Percentiles rank a stretch among this genome's conserved stretches.
Conservation (phyloP, 1,140 invertebrate species). For the Trigoniulus corallinus region DNA sequence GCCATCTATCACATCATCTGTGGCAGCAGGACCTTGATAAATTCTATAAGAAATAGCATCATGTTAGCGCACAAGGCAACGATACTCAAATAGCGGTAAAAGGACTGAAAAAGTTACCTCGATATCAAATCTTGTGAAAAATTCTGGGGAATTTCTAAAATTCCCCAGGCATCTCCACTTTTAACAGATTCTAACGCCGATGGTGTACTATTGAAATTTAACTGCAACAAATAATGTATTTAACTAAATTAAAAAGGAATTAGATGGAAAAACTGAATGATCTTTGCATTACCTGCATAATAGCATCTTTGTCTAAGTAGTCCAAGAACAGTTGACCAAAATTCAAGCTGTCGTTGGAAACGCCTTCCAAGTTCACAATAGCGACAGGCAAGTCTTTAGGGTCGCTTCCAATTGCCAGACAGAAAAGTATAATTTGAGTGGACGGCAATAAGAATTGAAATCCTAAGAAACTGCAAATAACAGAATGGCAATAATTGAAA, state of each 20-base stretch:
- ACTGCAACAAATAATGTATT: too few species aligned
- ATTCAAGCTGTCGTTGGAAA: conserved; percentile 28
- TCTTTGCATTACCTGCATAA: neutral
- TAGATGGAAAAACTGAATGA: too few species aligned
- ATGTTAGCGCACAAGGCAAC: neutral
- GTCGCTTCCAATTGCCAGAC: conserved; percentile 78
- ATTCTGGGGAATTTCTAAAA: conserved; percentile 65
- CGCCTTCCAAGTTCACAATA: conserved; percentile 62
- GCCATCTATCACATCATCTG: conserved; percentile 57
- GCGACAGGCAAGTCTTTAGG: conserved; percentile 67
- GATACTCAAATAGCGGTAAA: neutral
- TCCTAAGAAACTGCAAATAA: conserved; percentile 52
- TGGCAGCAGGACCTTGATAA: conserved; percentile 43
- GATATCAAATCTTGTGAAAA: conserved; percentile 63
- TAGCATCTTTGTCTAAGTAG: neutral
- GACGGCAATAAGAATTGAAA: conserved; percentile 85
- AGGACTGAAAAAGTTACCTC: conserved; percentile 16
- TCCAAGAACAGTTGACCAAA: conserved; percentile 3
- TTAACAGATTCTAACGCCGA: conserved; percentile 51
- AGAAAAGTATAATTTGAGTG: conserved; percentile 89
- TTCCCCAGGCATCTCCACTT: conserved; percentile 64
- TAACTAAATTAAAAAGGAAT: too few species aligned
- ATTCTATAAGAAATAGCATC: conserved; percentile 29
- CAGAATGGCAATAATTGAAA: conserved; percentile 7
- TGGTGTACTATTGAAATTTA: too few species aligned